Percentiles rank a stretch among this genome's conserved stretches.
phyloP scores from a whole-genome alignment of 2,113 vertebrate species.

The Elanoides forficatus region DNA sequence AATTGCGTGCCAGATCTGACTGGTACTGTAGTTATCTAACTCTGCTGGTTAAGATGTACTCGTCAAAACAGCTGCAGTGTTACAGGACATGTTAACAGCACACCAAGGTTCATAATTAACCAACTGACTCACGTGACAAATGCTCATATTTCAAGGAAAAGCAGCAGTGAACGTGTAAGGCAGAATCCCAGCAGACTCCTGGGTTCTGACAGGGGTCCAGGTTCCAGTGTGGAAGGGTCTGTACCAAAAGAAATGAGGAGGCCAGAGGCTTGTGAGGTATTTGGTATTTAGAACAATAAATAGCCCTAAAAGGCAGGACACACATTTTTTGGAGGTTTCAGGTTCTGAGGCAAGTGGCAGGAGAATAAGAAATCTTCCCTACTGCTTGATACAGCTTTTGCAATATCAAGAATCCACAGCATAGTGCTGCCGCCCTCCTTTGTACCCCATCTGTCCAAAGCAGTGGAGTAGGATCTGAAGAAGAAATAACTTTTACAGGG shows the following conservation, averaged over 20 bases:
- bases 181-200: neutral
- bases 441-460: neutral
- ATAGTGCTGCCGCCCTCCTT: neutral
- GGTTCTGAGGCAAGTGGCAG: neutral
- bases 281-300: neutral
- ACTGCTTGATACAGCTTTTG: neutral
- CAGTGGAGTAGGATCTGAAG: neutral
- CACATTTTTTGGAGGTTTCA: fast-evolving
- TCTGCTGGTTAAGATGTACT: neutral
- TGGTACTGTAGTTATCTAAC: neutral
- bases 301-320: neutral
- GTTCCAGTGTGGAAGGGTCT: neutral
- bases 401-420: neutral
- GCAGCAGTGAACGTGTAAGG: neutral
- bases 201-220: neutral
- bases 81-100: neutral
- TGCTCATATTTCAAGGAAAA: neutral
- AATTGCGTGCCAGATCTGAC: neutral
- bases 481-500: neutral
- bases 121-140: neutral
- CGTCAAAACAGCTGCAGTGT: neutral
- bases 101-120: slow-evolving; percentile 25
- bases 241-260: neutral
- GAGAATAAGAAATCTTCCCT: neutral
- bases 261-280: neutral